Conservation (phyloP, 2,888 invertebrate species). For the Bunonema sp. region DNA sequence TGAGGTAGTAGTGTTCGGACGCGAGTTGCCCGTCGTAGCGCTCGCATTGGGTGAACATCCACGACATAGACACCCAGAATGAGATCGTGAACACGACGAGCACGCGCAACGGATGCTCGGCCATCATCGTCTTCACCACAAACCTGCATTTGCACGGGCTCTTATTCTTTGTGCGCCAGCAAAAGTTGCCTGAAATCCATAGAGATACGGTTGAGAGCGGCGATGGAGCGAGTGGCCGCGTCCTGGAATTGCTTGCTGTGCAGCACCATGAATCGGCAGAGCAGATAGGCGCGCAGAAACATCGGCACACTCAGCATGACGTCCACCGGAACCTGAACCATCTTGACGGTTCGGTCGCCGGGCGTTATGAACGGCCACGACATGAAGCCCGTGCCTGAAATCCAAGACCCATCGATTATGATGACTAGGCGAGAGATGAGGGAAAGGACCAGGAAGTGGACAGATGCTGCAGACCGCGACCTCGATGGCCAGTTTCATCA, state of each 20-base stretch:
- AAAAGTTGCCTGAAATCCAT: constrained; percentile 85
- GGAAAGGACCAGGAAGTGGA: constrained; percentile 64
- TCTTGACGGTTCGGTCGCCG: constrained; percentile 46
- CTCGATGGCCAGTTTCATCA: constrained; percentile 60
- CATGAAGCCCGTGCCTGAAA: constrained; percentile 25
- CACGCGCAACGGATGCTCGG: constrained; percentile 89
- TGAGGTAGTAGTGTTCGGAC: constrained; percentile 40
- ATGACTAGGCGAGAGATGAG: too few species aligned
- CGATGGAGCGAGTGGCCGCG: constrained; percentile 70
- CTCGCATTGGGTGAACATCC: constrained; percentile 96
- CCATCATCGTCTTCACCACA: constrained; percentile 95
- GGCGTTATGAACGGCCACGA: constrained; percentile 36
- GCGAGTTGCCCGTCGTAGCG: constrained; percentile 53
- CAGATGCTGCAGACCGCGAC: constrained; percentile 89
- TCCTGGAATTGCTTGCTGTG: constrained; percentile 99
- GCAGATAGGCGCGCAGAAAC: constrained; percentile 96
- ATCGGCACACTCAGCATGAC: constrained; percentile 93
- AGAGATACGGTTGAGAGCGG: constrained; percentile 58
- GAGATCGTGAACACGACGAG: constrained; percentile 97
- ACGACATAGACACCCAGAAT: constrained; percentile 98
- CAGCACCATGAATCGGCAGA: constrained; percentile 96
- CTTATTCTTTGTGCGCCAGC: too few species aligned
- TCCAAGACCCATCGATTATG: not conserved
- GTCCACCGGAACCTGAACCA: constrained; percentile 71
- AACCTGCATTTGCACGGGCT: too few species aligned